These are phyloP conservation scores for Galerucella nymphaeae DNA, from an alignment of 2,888 invertebrate species.

Conservation along the genomic window DNA sequence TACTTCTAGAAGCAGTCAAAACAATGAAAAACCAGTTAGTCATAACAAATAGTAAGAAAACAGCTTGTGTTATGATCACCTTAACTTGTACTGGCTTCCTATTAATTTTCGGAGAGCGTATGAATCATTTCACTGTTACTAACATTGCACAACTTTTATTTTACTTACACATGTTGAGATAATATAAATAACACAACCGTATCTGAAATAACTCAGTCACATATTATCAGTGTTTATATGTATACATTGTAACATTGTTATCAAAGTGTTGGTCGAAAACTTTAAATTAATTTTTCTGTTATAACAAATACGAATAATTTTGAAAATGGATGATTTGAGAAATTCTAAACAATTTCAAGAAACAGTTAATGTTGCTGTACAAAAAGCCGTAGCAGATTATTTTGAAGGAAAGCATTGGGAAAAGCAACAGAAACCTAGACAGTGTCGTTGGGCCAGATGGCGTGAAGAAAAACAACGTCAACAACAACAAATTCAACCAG, in stretches of 20 bases:
- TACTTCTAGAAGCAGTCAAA: not conserved
- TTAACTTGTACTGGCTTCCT: not conserved
- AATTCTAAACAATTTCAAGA: constrained; percentile 1
- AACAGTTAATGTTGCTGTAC: not conserved
- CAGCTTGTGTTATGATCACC: too few species aligned
- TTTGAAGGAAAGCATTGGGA: not conserved
- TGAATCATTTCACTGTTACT: not conserved
- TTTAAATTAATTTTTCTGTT: not conserved
- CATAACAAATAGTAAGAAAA: not conserved
- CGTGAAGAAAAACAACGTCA: not conserved
- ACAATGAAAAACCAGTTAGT: not conserved
- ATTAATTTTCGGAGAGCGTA: too few species aligned
- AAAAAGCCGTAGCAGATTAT: not conserved
- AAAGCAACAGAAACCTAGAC: not conserved
- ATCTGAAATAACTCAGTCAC: not conserved
- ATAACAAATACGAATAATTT: not conserved
- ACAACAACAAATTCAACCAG: constrained; percentile 4
- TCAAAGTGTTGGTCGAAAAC: not conserved
- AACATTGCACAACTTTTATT: not conserved
- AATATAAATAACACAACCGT: not conserved
- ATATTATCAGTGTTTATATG: not conserved
- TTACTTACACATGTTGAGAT: not conserved
- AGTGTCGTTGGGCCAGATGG: not conserved
- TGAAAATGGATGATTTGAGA: not conserved
- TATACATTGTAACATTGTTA: too few species aligned